phyloP scores from a whole-genome alignment of 2,797 vertebrate genomes.

The Nannoperca obscura region DNA sequence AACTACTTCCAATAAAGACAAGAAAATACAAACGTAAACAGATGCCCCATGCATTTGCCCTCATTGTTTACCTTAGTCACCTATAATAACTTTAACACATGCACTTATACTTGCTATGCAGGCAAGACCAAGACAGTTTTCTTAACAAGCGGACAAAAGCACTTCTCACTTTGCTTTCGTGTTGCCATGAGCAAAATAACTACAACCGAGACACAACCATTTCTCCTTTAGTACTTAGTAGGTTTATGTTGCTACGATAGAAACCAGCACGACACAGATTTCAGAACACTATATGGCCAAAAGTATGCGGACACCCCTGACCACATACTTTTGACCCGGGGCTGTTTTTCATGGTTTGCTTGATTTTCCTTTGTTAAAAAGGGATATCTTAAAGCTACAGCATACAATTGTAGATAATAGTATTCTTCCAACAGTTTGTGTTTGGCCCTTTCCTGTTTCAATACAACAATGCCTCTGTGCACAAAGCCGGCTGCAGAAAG shows the following conservation, averaged over 20 bases:
- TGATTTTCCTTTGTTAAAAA: background rate
- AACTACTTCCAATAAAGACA: constrained; percentile 35
- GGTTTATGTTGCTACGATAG: constrained; percentile 30
- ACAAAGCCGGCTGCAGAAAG: background rate
- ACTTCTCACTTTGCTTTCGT: constrained; percentile 16
- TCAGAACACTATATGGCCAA: constrained; percentile 2
- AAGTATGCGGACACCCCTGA: background rate
- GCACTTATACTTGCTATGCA: constrained; percentile 68
- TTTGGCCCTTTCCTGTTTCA: background rate
- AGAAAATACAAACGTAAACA: constrained; percentile 11
- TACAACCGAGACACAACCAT: constrained; percentile 14
- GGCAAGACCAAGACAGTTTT: constrained; percentile 33
- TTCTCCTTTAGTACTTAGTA: constrained; percentile 19
- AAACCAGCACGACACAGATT: constrained; percentile 35
- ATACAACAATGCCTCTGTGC: background rate
- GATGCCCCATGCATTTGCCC: constrained; percentile 37
- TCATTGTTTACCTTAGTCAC: constrained; percentile 24
- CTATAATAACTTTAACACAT: constrained; percentile 56
- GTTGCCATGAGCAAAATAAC: constrained; percentile 17
- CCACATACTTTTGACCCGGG: background rate
- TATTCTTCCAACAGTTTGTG: background rate
- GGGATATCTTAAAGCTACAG: background rate
- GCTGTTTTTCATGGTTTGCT: background rate
- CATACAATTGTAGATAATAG: background rate
- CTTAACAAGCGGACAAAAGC: constrained; percentile 22